A percentile compares a stretch with the other conserved stretches of the same genome.
phyloP scores from a whole-genome alignment of 23 tunicate genomes.

The Pegea sp. region DNA sequence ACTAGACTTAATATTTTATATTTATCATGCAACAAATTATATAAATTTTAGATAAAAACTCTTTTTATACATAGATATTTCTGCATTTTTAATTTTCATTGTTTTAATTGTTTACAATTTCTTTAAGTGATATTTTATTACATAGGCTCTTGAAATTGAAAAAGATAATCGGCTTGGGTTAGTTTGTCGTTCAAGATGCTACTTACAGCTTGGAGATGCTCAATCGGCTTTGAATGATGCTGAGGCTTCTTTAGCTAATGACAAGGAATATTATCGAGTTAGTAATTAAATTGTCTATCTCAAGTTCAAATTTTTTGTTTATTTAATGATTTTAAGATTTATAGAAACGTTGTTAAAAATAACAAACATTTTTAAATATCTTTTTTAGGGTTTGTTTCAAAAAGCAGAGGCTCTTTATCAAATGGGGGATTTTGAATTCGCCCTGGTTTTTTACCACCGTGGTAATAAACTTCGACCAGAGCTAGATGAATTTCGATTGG shows the following conservation, averaged over 20 bases:
- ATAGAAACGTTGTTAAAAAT: not conserved
- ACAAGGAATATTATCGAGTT: conserved; percentile 66
- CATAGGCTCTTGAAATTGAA: conserved; percentile 53
- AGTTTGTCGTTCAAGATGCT: conserved; percentile 90
- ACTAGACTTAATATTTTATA: too few relatives aligned
- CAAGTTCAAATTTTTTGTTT: too few relatives aligned
- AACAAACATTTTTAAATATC: too few relatives aligned
- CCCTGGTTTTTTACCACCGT: conserved; percentile 87
- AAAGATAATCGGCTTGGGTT: conserved; percentile 32
- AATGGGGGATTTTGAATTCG: conserved; percentile 95
- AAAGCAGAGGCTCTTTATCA: conserved; percentile 97
- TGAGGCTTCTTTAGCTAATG: conserved; percentile 50
- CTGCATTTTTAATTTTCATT: too few relatives aligned
- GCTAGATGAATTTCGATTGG: conserved; percentile 86
- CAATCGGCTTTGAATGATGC: conserved; percentile 80
- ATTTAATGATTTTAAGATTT: too few relatives aligned
- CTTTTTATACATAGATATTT: too few relatives aligned
- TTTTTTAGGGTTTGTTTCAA: conserved; percentile 67
- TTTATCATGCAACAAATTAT: too few relatives aligned
- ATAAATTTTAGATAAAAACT: too few relatives aligned
- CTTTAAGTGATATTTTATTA: too few relatives aligned
- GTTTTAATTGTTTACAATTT: too few relatives aligned
- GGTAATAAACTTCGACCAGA: conserved; percentile 93
- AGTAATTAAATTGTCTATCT: not conserved
- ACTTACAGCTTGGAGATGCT: conserved; percentile 83